Evolutionary conservation across 2,113 vertebrate genomes (phyloP), one percentile per base, ranked within the genome.

Genomic region (Xiphias gladius): DNA sequence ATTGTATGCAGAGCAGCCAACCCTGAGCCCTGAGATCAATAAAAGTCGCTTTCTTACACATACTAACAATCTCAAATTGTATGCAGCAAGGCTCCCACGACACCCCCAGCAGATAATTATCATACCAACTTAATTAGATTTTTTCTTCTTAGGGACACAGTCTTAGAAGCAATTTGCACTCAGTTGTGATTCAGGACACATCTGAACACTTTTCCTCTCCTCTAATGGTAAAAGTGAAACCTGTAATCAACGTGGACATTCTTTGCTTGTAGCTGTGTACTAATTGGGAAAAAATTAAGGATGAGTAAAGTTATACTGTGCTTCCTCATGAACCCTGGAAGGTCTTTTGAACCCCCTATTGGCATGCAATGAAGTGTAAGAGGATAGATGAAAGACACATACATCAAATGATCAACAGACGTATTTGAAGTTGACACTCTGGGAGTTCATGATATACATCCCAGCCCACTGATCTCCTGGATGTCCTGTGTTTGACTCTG

Each of bases 311-410:
- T 32, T 24, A 12, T 8, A n/a, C 12, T 35, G n/a, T 22, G 37
- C 22, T 41, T 35, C 8, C 7, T 30, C 0, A 0, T 48, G 26
- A 68, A 71, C 30, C 71, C 2, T 0, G 32, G 62, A 19, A 16
- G 69, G 3, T 78, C 32, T 54, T 81, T 70, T 81, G 69, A 84
- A 78, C n/a, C 17, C 24, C 12, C 1, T 24, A 14, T 30, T 79
- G 22, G 48, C 1, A 70, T 82, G 5, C 35, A 57, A 62, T 66
- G 28, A 30, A 28, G 22, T 20, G 4, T 35, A 35, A 8, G 22
- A 14, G 16, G 2, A 35, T 0, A 43, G 61, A 91, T 82, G 1
- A 85, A 86, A 78, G 80, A 79, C 58, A 67, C 20, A 4, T n/a
- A 37, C 35, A 54, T 84, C 8, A 64, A 77, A 74, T 57, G 70